phyloP scores from a whole-genome alignment of 2,888 invertebrate species.

The Darwinula stevensoni region DNA sequence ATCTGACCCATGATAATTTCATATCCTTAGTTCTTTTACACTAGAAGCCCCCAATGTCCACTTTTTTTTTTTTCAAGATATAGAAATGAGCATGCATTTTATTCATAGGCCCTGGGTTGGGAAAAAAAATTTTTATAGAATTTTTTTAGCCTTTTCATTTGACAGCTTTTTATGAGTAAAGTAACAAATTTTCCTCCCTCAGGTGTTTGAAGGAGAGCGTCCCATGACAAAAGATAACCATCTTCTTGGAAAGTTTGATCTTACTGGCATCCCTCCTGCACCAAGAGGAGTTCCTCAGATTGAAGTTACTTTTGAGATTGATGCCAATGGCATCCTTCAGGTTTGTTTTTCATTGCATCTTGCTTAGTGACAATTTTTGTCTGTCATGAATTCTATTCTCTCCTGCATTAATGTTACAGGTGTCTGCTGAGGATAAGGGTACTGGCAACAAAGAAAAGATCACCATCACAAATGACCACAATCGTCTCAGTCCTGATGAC shows the following conservation, averaged over 20 bases:
- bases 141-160: too few species aligned
- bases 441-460: slow-evolving; percentile 97
- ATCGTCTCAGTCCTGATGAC: slow-evolving; percentile 83
- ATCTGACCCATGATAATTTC: too few species aligned
- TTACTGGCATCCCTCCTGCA: slow-evolving; percentile 85
- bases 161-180: too few species aligned
- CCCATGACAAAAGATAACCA: slow-evolving; percentile 99
- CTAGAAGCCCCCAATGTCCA: too few species aligned
- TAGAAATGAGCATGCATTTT: too few species aligned
- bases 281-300: slow-evolving; percentile 78
- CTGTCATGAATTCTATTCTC: not conserved
- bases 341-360: too few species aligned
- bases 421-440: slow-evolving; percentile 95
- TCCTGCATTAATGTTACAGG: slow-evolving; percentile 23
- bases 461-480: slow-evolving; percentile 94
- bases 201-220: slow-evolving; percentile 89
- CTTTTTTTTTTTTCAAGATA: too few species aligned
- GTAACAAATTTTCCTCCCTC: slow-evolving; percentile 9
- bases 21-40: too few species aligned
- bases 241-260: slow-evolving; percentile 85
- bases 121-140: too few species aligned
- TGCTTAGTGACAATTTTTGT: slow-evolving; percentile 9
- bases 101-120: too few species aligned
- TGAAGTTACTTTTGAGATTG: slow-evolving; percentile 79
- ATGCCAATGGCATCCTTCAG: slow-evolving; percentile 76